Evolutionary conservation across 2,797 vertebrate species (phyloP).

Genomic region (Rhadinocentrus ornatus): DNA sequence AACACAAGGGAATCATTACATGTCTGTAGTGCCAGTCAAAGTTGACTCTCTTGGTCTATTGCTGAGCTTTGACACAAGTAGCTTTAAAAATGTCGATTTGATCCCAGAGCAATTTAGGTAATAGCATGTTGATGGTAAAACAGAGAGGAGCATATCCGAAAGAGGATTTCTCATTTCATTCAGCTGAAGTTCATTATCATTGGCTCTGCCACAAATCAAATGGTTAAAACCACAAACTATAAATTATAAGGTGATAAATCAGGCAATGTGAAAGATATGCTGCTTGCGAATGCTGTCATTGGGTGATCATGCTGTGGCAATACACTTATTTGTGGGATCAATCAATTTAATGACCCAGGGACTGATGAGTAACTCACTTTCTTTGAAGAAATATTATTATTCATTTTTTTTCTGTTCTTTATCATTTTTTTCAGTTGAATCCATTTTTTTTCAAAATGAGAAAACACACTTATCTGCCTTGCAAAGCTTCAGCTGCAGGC

Average conservation of each 20-base stretch:
- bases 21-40: not conserved
- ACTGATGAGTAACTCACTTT: slow-evolving; percentile 1
- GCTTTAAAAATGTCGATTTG: not conserved
- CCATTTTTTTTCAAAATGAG: slow-evolving; percentile 41
- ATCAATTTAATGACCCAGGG: slow-evolving; percentile 17
- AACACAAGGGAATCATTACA: not conserved
- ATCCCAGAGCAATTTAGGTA: not conserved
- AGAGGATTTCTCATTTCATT: not conserved
- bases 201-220: not conserved
- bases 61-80: not conserved
- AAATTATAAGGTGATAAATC: slow-evolving; percentile 21
- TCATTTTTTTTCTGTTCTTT: slow-evolving; percentile 23
- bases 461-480: slow-evolving; percentile 35
- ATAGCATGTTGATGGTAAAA: too few relatives aligned
- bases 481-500: slow-evolving; percentile 54
- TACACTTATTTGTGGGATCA: slow-evolving; percentile 2
- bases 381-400: slow-evolving; percentile 20
- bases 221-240: slow-evolving; percentile 19
- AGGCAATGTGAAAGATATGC: not conserved
- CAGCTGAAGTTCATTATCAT: slow-evolving; percentile 4
- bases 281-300: slow-evolving; percentile 5
- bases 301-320: slow-evolving; percentile 7
- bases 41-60: too few relatives aligned
- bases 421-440: slow-evolving; percentile 37
- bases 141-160: too few relatives aligned